Evolutionary conservation across 2,797 vertebrate genomes (phyloP).

Genomic region (Sarcoramphus papa): DNA sequence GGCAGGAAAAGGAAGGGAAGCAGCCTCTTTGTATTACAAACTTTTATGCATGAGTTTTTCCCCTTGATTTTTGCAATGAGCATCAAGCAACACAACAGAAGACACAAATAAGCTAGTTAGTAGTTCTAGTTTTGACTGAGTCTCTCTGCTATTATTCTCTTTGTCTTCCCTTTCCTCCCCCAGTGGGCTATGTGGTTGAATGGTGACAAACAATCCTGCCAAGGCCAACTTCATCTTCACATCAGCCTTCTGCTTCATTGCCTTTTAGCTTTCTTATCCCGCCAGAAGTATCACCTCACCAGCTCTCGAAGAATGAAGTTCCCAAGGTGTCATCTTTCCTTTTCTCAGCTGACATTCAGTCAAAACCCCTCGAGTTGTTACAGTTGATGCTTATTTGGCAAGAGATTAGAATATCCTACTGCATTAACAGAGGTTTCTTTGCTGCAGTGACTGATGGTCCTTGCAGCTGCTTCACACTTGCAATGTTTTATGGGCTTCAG

Average conservation of each 20-base stretch:
- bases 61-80: not conserved
- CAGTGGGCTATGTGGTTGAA: not conserved
- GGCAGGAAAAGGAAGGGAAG: not conserved
- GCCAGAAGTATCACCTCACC: not conserved
- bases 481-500: not conserved
- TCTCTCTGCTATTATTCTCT: not conserved
- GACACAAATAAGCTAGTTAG: not conserved
- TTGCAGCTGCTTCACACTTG: not conserved
- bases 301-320: not conserved
- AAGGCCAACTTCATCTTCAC: not conserved
- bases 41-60: not conserved
- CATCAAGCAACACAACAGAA: not conserved
- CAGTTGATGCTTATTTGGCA: not conserved
- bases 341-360: conserved; percentile 1
- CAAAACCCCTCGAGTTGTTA: not conserved
- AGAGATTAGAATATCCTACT: not conserved
- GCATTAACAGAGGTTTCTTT: not conserved
- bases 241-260: conserved; percentile 4
- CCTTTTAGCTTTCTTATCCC: not conserved
- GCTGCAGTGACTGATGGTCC: not conserved
- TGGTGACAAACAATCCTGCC: not conserved
- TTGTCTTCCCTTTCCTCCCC: not conserved
- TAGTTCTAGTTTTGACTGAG: not conserved
- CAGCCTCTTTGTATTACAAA: not conserved
- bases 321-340: not conserved